Conservation (phyloP, 2,113 vertebrate species). For the Pan troglodytes region NHGRI_mPanTro3-v2.1_pri NC_072419.2:21574001-21574500, state of each 20-base stretch:
- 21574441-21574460: no score
- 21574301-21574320: background rate
- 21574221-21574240: background rate
- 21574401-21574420: no score
- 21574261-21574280: background rate
- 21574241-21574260: background rate
- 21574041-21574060: background rate
- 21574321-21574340: background rate
- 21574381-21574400: no score
- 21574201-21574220: background rate
- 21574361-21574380: no score
- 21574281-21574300: background rate
- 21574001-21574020: no score
- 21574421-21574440: no score
- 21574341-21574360: background rate
- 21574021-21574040: background rate
- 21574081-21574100: background rate
- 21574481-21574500: no score
- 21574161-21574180: background rate
- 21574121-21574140: background rate
- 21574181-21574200: background rate
- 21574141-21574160: background rate
- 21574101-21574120: background rate
- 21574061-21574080: background rate
- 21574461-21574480: no score